phyloP scores from a whole-genome alignment of 1,140 invertebrate species.

The Monochamus saltuarius region DNA sequence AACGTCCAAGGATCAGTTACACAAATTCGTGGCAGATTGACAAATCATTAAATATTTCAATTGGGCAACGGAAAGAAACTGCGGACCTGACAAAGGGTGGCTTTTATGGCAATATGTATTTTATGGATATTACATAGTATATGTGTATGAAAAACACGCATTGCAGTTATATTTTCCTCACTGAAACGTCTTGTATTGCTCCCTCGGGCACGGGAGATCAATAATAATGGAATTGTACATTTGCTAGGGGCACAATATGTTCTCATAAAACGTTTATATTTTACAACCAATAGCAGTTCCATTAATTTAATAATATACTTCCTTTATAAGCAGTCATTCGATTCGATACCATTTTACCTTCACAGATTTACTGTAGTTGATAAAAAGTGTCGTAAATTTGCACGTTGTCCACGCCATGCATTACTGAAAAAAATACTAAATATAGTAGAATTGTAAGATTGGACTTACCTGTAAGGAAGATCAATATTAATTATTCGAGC shows the following conservation, averaged over 20 bases:
- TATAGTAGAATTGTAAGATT: too few species aligned
- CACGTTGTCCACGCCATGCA: too few species aligned
- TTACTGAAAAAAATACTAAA: too few species aligned
- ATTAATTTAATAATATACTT: constrained; percentile 16
- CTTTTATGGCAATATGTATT: constrained; percentile 41
- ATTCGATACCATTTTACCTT: too few species aligned
- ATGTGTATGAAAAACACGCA: constrained; percentile 28
- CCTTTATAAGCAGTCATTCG: too few species aligned
- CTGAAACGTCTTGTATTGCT: constrained; percentile 33
- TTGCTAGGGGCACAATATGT: constrained; percentile 19
- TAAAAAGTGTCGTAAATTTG: too few species aligned
- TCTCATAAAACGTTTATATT: constrained; percentile 24
- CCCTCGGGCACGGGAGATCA: constrained; percentile 16
- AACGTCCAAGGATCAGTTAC: too few species aligned
- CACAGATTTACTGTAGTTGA: too few species aligned
- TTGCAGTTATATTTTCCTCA: constrained; percentile 41
- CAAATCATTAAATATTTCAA: neutral
- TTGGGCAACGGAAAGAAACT: neutral
- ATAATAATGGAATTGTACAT: constrained; percentile 20
- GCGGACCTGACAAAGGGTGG: constrained; percentile 31
- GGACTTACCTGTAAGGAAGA: too few species aligned
- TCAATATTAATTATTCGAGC: too few species aligned
- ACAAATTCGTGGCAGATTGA: too few species aligned
- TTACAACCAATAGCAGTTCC: constrained; percentile 14
- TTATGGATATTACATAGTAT: constrained; percentile 42